Base-by-base conservation (phyloP, 2,797 vertebrate species). In the Valencia hispanica region DNA sequence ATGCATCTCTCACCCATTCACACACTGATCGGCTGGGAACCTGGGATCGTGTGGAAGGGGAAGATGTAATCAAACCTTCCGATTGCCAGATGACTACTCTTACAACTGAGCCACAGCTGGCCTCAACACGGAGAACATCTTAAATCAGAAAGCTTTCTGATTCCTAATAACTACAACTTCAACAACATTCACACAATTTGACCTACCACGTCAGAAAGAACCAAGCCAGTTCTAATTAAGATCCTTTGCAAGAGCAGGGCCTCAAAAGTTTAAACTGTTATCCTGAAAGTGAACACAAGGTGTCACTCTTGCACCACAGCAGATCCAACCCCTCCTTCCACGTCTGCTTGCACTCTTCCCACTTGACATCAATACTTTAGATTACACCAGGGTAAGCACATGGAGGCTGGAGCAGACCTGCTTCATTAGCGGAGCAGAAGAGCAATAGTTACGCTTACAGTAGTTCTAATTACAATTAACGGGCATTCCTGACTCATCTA, bases 401-500 rank as follows among this genome's bases (percentile, higher is more conserved):
- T 73, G 63, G 85, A 87, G 87, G 84, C 72, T 14, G 15, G 41
- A 36, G 81, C 79, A 90, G 87, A 82, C 79, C 79, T 73, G 87
- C 92, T 93, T 94, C 90, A 94, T 92, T 93, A 94, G 88, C 66
- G 39, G 70, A 85, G 75, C 50, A 45, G 55, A 89, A 86, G 85
- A 89, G 86, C 80, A 93, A 89, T 88, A 89, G 87, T 87, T 91
- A 88, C 55, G 81, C 86, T 86, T 86, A 87, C 84, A 82, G 79
- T 75, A 74, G 80, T 87, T 91, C 90, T 88, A 92, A 93, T 94
- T 93, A 91, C 89, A 91, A 92, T 89, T 91, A 92, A 93, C 79
- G 90, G 82, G 70, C 83, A 89, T 92, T 89, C 78, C 76, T 74
- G 80, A 75, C 82, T 86, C 34, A 39, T 78, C 73, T 22, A 68